Base-by-base conservation (phyloP, 2,797 vertebrate species). In the Hylomyscus alleni region DNA sequence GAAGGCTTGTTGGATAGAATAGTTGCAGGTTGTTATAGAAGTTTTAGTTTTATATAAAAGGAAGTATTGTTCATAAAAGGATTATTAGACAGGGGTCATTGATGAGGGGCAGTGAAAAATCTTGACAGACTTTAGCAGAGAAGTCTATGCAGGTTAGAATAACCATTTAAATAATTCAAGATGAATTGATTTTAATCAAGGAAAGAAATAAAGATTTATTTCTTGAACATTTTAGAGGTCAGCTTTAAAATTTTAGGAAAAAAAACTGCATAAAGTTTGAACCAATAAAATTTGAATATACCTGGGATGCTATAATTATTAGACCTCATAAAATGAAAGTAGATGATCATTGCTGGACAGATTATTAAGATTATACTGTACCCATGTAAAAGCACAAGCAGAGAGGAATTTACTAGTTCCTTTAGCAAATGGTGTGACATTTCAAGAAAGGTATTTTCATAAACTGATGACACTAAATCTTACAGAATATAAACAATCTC, bases 1-100 rank as follows among this genome's bases (percentile, higher is more conserved):
- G 58, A 89, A 58, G 13, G 58, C 81, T 75, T 89, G 31, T 47
- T 78, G n/a, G 19, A 6, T 77, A 3, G n/a, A 92, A 52, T 26
- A 92, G 76, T 58, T 94, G 10, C 13, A 87, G 26, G 77, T 90
- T 89, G 47, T 94, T 94, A 47, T 29, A 37, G 54, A 84, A 60
- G 9, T 50, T 93, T 95, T 76, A 81, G 12, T 93, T 97, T 95
- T 73, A 91, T 90, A 13, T 93, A 77, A 95, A 95, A 95, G 62
- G 69, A 95, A 83, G 31, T 93, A 89, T 58, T 37, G 9, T 20
- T 80, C 76, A 60, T 87, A 89, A 77, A 89, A 89, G 31, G 29
- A 86, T 94, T 95, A 91, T 94, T 77, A 67, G 20, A 31, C 29
- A 15, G 82, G 22, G 31, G 73, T 92, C 96, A 75, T 92, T 52